Conservation (phyloP, 2,797 vertebrate genomes). For the Delichon dasypus region DNA sequence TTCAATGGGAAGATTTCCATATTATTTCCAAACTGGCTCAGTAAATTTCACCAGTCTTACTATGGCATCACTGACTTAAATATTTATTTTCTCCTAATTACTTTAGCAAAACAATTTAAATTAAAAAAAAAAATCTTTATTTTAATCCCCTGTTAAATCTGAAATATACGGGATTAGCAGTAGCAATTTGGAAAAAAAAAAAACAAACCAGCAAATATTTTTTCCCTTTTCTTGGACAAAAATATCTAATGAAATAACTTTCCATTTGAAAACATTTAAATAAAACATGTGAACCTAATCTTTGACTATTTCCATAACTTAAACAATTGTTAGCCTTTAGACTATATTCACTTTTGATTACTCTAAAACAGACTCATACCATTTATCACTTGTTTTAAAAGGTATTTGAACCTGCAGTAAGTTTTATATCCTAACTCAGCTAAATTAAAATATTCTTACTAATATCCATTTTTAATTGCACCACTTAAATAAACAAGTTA, state of each 20-base stretch:
- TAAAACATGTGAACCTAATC: not conserved
- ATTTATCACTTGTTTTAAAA: not conserved
- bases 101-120: not conserved
- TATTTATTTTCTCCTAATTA: not conserved
- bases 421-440: not conserved
- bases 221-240: not conserved
- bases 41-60: not conserved
- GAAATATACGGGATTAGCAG: not conserved
- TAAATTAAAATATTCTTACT: not conserved
- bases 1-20: not conserved
- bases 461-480: not conserved
- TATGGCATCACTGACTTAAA: not conserved
- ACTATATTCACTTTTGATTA: not conserved
- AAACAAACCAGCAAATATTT: not conserved
- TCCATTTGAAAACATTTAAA: not conserved
- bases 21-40: not conserved
- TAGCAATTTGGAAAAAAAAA: not conserved
- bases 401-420: not conserved
- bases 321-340: not conserved
- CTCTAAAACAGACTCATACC: not conserved
- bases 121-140: not conserved
- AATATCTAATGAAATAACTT: not conserved
- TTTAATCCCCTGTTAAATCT: not conserved
- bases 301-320: not conserved
- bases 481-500: not conserved